Evolutionary conservation across 2,113 vertebrate genomes (phyloP), one percentile per base, ranked within the genome.

Genomic region (Sander vitreus): DNA sequence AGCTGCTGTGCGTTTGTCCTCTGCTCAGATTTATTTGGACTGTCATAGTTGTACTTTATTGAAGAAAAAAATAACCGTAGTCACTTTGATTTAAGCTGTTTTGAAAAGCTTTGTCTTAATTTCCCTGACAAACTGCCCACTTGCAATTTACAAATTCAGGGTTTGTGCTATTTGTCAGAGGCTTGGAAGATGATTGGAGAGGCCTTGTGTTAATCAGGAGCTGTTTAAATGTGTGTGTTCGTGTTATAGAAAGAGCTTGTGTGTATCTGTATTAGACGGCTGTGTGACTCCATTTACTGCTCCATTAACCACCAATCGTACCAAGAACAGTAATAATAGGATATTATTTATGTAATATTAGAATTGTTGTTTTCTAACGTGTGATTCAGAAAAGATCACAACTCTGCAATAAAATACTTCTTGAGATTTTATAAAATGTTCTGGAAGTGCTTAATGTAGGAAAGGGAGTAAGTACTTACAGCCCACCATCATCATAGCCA

Each of bases 401-500:
- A 1, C 33, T 60, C 16, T 23, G 27, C 57, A 23, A 57, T 33
- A 0, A 57, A 71, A 63, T 47, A 21, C 6, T n/a, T 53, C n/a
- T 21, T 47, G 25, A 53, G 47, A 51, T 53, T 18, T 25, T 12
- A 25, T 43, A 13, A 70, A 23, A 70, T 51, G 48, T 47, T 45
- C n/a, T 23, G 18, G 16, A 54, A 19, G 27, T 3, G 59, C 14
- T 55, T 48, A 19, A 66, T 59, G 6, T 27, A 57, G n/a, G 18
- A 64, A 55, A 45, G 15, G 19, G 18, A 39, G 15, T 1, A 25
- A 25, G 33, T 90, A 99, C 98, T 99, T 94, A 99, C 98, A 99
- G 94, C 98, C 98, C 93, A 99, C 98, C 98, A 99, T 99, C 98
- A 99, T 99, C 98, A 99, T 99, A 72, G 98, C 98, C 94, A 99